These are phyloP conservation scores for Limnephilus marmoratus DNA, from an alignment of 2,888 invertebrate species.

Conservation along the genomic window DNA sequence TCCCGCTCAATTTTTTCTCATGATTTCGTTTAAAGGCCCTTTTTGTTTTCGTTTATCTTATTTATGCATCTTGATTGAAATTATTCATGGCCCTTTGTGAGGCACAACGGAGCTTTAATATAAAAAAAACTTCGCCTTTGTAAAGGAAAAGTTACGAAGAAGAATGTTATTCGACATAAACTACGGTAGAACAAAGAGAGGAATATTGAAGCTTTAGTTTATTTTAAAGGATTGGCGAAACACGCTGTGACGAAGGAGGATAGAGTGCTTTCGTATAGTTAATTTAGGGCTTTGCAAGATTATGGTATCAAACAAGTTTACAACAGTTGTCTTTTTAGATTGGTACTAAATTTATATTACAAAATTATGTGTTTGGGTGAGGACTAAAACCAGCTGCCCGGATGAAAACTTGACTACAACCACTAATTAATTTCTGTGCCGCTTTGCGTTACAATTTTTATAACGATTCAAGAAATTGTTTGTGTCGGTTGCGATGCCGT, in stretches of 20 bases:
- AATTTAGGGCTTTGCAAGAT: neutral
- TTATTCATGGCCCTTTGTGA: conserved; percentile 66
- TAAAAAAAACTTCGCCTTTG: conserved; percentile 32
- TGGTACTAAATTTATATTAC: neutral
- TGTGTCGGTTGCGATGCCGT: no score
- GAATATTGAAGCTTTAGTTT: neutral
- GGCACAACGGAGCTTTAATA: conserved; percentile 21
- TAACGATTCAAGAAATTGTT: no score
- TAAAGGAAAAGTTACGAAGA: conserved; percentile 33
- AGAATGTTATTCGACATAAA: conserved; percentile 19
- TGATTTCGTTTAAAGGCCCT: conserved; percentile 40
- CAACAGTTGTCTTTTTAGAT: neutral
- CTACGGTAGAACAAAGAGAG: conserved; percentile 27
- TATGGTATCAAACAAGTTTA: neutral
- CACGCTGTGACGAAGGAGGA: neutral
- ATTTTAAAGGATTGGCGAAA: neutral
- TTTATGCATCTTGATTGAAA: conserved; percentile 66
- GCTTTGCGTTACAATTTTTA: no score
- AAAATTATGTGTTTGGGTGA: neutral
- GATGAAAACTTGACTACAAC: neutral
- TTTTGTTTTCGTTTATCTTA: conserved; percentile 64
- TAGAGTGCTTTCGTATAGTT: neutral
- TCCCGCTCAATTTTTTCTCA: conserved; percentile 28
- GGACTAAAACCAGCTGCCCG: no score
- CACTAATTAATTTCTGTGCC: neutral